Percentiles rank a stretch among this genome's conserved stretches.
phyloP scores from a whole-genome alignment of 2,113 vertebrate genomes.

The Centrocercus urophasianus region DNA sequence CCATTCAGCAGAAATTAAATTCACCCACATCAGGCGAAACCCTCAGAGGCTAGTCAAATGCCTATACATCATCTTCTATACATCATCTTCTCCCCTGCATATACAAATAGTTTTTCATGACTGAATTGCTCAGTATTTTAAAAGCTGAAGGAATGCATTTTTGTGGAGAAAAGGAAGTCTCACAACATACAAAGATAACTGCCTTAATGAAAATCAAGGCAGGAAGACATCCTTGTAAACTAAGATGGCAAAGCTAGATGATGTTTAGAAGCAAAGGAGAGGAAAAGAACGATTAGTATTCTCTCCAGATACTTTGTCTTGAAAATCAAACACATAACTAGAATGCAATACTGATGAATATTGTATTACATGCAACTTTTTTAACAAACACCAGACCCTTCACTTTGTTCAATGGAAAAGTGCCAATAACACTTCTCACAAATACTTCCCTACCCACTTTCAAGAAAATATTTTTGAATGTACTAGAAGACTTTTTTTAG shows the following conservation, averaged over 20 bases:
- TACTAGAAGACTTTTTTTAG: not conserved
- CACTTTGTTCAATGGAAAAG: not conserved
- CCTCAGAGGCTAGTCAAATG: not conserved
- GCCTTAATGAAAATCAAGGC: not conserved
- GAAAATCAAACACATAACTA: not conserved
- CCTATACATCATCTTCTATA: not conserved
- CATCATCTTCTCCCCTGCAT: not conserved
- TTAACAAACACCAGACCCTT: not conserved
- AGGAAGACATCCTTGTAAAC: not conserved
- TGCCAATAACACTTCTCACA: not conserved
- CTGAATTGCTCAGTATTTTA: not conserved
- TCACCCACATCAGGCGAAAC: not conserved
- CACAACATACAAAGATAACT: not conserved
- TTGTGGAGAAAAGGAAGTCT: not conserved
- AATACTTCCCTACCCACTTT: not conserved
- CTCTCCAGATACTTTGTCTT: not conserved
- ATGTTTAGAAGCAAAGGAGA: not conserved
- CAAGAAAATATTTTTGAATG: not conserved
- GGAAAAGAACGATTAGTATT: not conserved
- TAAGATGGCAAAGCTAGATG: not conserved
- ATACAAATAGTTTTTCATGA: not conserved
- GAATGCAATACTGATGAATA: not conserved
- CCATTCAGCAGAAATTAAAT: not conserved
- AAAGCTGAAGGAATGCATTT: not conserved
- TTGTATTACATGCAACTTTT: not conserved